These are phyloP conservation scores for Rhaphigaster nebulosa DNA, from an alignment of 2,888 invertebrate genomes.

Conservation along the genomic window DNA sequence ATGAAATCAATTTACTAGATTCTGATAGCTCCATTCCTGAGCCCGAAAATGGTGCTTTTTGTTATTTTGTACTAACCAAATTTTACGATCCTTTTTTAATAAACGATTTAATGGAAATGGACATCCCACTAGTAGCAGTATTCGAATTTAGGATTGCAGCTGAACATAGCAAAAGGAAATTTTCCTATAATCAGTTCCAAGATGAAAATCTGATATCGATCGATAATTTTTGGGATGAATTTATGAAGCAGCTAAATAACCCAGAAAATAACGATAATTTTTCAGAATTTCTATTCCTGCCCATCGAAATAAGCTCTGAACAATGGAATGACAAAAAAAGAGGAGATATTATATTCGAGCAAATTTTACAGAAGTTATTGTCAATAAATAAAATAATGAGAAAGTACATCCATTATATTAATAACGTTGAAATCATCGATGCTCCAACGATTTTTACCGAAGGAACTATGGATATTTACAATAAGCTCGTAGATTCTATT, in stretches of 20 bases:
- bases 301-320: not conserved
- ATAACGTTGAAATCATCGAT: not conserved
- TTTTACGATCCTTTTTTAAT: conserved; percentile 32
- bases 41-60: not conserved
- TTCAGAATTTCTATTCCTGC: conserved; percentile 33
- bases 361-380: not conserved
- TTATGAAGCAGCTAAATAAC: not conserved
- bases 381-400: not conserved
- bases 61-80: conserved; percentile 36
- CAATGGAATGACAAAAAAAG: not conserved
- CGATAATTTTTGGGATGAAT: conserved; percentile 20
- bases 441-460: not conserved
- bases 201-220: not conserved
- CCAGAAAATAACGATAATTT: not conserved
- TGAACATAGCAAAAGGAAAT: not conserved
- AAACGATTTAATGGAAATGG: not conserved
- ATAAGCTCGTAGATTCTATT: not conserved
- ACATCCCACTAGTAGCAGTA: conserved; percentile 21
- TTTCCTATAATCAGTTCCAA: not conserved
- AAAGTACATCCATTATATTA: conserved; percentile 42
- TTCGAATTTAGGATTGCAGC: conserved; percentile 1
- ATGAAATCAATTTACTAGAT: not conserved
- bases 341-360: conserved; percentile 29
- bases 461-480: not conserved
- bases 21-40: not conserved